Evolutionary conservation across 2,797 vertebrate genomes (phyloP).

Genomic region (Anas capensis): DNA sequence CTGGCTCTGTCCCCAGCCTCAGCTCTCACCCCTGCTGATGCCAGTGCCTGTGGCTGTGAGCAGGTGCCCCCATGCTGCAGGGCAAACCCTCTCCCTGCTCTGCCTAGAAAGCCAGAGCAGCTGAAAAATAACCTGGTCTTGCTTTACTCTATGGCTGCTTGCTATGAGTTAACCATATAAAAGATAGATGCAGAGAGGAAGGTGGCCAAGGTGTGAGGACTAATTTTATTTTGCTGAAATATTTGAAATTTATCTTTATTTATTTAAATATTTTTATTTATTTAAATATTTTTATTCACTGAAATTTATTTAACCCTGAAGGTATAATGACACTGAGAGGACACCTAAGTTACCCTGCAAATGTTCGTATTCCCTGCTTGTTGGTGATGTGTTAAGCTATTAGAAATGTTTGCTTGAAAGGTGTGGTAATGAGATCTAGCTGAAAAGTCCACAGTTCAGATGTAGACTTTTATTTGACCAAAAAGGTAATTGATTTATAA

Average conservation of each 20-base stretch:
- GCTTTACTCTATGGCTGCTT: not conserved
- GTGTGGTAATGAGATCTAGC: not conserved
- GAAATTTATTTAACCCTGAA: no score
- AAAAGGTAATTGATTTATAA: not conserved
- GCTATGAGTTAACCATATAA: not conserved
- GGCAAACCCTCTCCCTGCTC: not conserved
- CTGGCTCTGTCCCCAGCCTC: not conserved
- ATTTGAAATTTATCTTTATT: no score
- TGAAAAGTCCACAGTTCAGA: not conserved
- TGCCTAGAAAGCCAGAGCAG: not conserved
- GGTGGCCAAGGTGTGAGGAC: not conserved
- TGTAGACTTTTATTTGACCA: not conserved
- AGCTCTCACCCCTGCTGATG: not conserved
- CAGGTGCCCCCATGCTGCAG: not conserved
- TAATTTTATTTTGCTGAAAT: no score
- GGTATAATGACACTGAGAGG: not conserved
- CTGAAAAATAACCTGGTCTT: not conserved
- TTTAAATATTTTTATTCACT: no score
- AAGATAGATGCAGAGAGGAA: not conserved
- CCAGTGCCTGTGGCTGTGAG: not conserved
- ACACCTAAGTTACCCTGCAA: not conserved
- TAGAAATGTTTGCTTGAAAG: not conserved
- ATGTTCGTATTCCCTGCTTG: not conserved
- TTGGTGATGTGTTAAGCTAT: not conserved
- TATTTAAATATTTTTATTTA: no score